These are phyloP conservation scores for Drosophila hawaiiensis DNA, from an alignment of 2,888 invertebrate genomes.

Conservation along the genomic window DNA sequence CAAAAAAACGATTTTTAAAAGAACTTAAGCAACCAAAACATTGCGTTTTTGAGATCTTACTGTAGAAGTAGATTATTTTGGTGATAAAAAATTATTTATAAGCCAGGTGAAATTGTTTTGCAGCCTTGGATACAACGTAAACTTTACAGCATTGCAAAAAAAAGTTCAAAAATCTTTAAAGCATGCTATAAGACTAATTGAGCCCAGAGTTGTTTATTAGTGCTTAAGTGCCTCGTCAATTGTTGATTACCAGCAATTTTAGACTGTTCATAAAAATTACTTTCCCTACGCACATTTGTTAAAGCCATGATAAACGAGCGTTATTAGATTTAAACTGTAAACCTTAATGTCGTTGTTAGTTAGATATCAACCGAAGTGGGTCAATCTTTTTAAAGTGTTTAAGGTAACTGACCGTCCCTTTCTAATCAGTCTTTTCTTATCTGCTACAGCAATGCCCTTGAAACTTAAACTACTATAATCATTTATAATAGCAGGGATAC, in stretches of 20 bases:
- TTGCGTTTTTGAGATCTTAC: not conserved
- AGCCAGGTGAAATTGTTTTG: not conserved
- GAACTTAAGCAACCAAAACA: not conserved
- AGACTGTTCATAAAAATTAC: not conserved
- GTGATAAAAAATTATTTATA: slow-evolving; percentile 23
- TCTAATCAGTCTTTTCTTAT: not conserved
- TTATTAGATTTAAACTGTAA: no score
- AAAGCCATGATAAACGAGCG: not conserved
- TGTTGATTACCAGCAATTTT: not conserved
- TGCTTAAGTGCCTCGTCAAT: not conserved
- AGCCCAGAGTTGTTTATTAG: not conserved
- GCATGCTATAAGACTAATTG: slow-evolving; percentile 1
- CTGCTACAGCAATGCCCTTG: not conserved
- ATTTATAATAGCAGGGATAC: not conserved
- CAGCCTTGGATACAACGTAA: not conserved
- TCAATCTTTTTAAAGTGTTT: not conserved
- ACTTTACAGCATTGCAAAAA: not conserved
- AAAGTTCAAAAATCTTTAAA: slow-evolving; percentile 2
- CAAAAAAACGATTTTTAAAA: not conserved
- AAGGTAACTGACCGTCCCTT: no score
- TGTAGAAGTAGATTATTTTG: not conserved
- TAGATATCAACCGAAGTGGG: not conserved
- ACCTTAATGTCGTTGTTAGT: not conserved
- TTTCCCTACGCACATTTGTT: not conserved
- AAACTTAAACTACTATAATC: not conserved